Evolutionary conservation across 1,140 invertebrate species (phyloP).

Genomic region (Amphibalanus amphitrite): DNA sequence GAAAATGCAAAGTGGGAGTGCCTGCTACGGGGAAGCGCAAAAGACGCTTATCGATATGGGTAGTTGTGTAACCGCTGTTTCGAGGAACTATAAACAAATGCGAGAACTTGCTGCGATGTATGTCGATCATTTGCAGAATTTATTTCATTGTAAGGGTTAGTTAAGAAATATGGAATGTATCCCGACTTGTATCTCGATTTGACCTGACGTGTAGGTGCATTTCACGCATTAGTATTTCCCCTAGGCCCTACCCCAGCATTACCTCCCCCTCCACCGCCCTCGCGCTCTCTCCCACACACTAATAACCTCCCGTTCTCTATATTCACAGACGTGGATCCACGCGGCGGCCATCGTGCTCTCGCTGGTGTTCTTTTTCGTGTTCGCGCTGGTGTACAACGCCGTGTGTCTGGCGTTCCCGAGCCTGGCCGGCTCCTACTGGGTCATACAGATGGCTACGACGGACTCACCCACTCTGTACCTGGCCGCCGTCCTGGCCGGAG

Average conservation of each 20-base stretch:
- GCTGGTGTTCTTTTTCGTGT: slow-evolving; percentile 59
- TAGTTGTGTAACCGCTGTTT: too few species aligned
- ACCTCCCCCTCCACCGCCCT: background rate
- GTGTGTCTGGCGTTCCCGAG: slow-evolving; percentile 57
- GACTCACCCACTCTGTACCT: slow-evolving; percentile 58
- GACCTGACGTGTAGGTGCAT: slow-evolving; percentile 1
- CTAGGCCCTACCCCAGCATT: slow-evolving; percentile 10
- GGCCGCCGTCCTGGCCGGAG: slow-evolving; percentile 50
- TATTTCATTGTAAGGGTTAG: too few species aligned
- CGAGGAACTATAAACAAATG: too few species aligned
- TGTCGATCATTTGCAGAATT: too few species aligned
- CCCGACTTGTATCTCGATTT: slow-evolving; percentile 6
- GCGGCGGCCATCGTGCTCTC: slow-evolving; percentile 54
- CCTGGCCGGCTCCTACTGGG: slow-evolving; percentile 66
- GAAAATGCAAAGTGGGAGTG: too few species aligned
- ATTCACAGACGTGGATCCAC: slow-evolving; percentile 70
- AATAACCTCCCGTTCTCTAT: background rate
- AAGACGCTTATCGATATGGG: too few species aligned
- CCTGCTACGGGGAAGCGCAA: too few species aligned
- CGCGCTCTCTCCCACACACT: background rate
- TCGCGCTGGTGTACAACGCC: slow-evolving; percentile 66
- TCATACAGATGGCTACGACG: slow-evolving; percentile 59
- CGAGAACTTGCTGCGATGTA: too few species aligned
- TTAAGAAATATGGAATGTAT: too few species aligned
- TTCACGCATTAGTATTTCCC: slow-evolving; percentile 12